Evolutionary conservation across 2,888 invertebrate species (phyloP), one percentile per base, ranked within the genome.

Genomic region (Zygaena filipendulae): DNA sequence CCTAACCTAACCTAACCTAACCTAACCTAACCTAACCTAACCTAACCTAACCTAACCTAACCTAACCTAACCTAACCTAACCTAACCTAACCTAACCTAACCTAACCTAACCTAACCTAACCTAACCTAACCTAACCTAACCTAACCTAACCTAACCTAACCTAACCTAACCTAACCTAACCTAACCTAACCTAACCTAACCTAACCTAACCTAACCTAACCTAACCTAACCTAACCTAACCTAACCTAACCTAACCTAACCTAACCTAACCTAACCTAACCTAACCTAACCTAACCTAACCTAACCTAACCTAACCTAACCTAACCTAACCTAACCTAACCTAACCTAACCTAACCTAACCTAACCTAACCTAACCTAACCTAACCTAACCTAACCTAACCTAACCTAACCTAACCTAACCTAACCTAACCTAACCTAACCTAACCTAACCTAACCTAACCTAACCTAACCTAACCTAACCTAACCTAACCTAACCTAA

Each of bases 221-320:
- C n/a, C n/a, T n/a, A n/a, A n/a, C n/a, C 33, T 35, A 36, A 32
- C 36, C 33, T 39, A 37, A 37, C 39, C 37, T 39, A 40, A 40
- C 39, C 39, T 40, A 40, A 40, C 39, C 37, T 37, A 40, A 40
- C 39, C 39, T 40, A 40, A 40, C 39, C 39, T 40, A 40, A 40
- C 39, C 39, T 40, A 40, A 40, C 39, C 39, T 40, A 40, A 40
- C 39, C 37, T 37, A 40, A 40, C 39, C 37, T 37, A 39, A 40
- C 37, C 39, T 37, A 40, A 40, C 40, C 37, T 37, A 40, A 40
- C 40, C 40, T 40, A 40, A 40, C 40, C 40, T 38, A 40, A 40
- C 40, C 40, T 38, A 40, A 40, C 40, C 40, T 38, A 40, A 40
- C 40, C 40, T 39, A 38, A 38, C 40, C 40, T 36, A 40, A 40